Conservation (phyloP, 2,888 invertebrate species). For the Plagodis pulveraria region DNA sequence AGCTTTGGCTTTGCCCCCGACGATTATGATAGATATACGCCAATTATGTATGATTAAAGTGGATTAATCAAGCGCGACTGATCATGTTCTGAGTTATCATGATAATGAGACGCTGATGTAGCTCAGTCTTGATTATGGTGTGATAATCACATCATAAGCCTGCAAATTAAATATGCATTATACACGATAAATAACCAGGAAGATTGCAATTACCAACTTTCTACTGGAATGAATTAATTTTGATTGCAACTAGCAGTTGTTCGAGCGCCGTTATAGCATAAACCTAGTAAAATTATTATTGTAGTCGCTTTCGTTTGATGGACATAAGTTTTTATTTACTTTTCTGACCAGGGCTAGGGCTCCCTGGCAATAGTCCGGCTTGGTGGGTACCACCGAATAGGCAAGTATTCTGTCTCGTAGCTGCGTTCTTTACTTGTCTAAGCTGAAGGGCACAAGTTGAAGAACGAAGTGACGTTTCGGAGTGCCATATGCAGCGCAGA, state of each 20-base stretch:
- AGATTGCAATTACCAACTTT: slow-evolving; percentile 47
- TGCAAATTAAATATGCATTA: slow-evolving; percentile 30
- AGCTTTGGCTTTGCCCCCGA: slow-evolving; percentile 41
- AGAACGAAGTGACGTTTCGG: too few relatives aligned
- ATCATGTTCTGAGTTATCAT: slow-evolving; percentile 17
- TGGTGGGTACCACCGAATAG: too few relatives aligned
- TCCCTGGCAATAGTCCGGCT: too few relatives aligned
- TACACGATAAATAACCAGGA: slow-evolving; percentile 35
- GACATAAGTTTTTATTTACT: not conserved
- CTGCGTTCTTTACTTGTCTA: too few relatives aligned
- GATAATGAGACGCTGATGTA: slow-evolving; percentile 23
- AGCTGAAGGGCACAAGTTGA: too few relatives aligned
- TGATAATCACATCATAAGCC: slow-evolving; percentile 38
- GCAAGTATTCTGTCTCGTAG: too few relatives aligned
- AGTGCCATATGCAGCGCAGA: too few relatives aligned
- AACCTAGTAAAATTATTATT: not conserved
- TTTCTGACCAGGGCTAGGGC: too few relatives aligned
- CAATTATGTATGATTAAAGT: slow-evolving; percentile 20
- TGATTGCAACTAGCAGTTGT: slow-evolving; percentile 12
- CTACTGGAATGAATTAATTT: slow-evolving; percentile 36
- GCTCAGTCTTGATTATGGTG: slow-evolving; percentile 31
- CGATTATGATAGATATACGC: slow-evolving; percentile 20
- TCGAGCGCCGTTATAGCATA: slow-evolving; percentile 1
- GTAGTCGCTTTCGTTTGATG: not conserved
- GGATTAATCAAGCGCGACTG: slow-evolving; percentile 29